phyloP scores from a whole-genome alignment of 2,797 vertebrate species.

The Florisuga fusca region DNA sequence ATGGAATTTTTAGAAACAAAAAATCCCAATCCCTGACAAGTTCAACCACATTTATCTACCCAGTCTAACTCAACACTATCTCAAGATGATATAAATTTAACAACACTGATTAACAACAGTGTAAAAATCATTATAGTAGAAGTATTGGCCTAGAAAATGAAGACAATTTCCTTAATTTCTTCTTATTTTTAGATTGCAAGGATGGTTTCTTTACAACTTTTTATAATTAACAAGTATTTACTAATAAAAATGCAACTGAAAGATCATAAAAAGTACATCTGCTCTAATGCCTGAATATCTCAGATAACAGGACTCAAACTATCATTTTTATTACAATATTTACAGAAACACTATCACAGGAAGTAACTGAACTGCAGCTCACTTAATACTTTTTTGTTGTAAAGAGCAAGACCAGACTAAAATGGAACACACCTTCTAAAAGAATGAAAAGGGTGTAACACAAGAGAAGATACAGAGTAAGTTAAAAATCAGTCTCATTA shows the following conservation, averaged over 20 bases:
- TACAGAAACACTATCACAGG: not conserved
- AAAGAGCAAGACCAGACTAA: not conserved
- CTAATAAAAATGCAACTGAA: not conserved
- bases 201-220: not conserved
- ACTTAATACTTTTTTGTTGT: not conserved
- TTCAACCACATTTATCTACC: not conserved
- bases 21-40: not conserved
- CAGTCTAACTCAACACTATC: not conserved
- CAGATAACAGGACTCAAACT: not conserved
- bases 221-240: not conserved
- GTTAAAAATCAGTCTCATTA: not conserved
- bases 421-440: not conserved
- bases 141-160: not conserved
- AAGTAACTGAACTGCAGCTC: not conserved
- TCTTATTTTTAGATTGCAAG: not conserved
- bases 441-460: not conserved
- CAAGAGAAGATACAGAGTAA: not conserved
- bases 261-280: not conserved
- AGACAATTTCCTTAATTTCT: not conserved
- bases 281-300: not conserved
- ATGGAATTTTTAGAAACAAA: not conserved
- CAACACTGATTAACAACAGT: not conserved
- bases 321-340: not conserved
- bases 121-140: not conserved
- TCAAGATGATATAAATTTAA: not conserved